Evolutionary conservation across 1,140 invertebrate genomes (phyloP).

Genomic region (Zaprionus lachaisei): DNA sequence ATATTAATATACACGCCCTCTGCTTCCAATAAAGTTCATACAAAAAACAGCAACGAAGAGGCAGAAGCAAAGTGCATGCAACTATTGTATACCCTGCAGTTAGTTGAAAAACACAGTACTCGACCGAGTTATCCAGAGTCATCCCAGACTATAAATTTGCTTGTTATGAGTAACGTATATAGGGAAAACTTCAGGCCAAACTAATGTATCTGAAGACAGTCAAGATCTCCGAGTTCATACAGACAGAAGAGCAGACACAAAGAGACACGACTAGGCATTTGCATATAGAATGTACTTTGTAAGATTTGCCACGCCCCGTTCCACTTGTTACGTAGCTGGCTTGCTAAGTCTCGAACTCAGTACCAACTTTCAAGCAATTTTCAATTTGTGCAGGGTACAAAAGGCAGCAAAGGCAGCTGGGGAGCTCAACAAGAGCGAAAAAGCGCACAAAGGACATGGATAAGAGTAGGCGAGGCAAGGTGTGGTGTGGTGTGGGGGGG

Average conservation of each 20-base stretch:
- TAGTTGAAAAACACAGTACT: not conserved
- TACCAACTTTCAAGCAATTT: not conserved
- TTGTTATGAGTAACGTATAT: not conserved
- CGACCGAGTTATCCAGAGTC: too few species aligned
- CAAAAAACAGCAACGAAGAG: not conserved
- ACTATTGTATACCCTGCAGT: not conserved
- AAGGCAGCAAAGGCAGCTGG: not conserved
- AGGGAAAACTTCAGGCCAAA: not conserved
- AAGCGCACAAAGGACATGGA: not conserved
- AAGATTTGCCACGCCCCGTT: not conserved
- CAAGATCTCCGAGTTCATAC: not conserved
- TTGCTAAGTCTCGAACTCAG: not conserved
- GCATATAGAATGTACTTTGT: not conserved
- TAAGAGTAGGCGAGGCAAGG: not conserved
- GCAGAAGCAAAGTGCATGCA: not conserved
- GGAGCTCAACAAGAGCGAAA: conserved; percentile 1
- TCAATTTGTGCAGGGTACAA: conserved; percentile 2
- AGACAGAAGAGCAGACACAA: not conserved
- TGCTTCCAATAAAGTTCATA: not conserved
- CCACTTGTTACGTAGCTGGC: not conserved
- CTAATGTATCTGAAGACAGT: not conserved
- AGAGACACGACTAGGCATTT: not conserved
- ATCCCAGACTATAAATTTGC: not conserved
- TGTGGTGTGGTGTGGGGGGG: not conserved
- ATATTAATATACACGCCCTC: conserved; percentile 1